Evolutionary conservation across 23 tunicate species (phyloP), one percentile per base, ranked within the genome.

Genomic region (Phallusia fumigata): DNA sequence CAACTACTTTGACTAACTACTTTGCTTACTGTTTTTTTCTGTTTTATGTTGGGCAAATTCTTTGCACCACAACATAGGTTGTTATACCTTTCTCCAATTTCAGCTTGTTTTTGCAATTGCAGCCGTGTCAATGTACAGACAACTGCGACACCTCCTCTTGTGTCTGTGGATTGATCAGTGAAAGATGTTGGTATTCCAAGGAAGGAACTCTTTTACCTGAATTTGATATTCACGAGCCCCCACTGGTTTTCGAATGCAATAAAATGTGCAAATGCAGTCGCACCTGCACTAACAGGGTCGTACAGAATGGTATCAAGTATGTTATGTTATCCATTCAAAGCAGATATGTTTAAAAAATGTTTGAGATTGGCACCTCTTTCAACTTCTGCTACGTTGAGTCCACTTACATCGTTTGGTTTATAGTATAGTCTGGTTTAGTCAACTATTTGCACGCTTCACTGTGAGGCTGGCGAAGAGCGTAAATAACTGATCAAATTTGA

Each of bases 251-350:
- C n/a, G 98, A 94, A 80, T 94, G 98, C 88, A 89, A 86, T 73
- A 69, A 89, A 53, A 86, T 88, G 85, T 94, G 98, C 85, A 77
- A 75, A 75, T 94, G 98, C 75, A 36, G 65, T 34, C 65, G 85
- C 21, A 35, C 74, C 12, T 94, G 98, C 58, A 80, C 73, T 10
- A 94, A 94, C 90, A 82, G 98, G 64, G 94, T 94, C 6, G 98
- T 94, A 12, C 98, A 94, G 86, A 94, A 89, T 32, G 98, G 98
- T 73, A 84, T 88, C 65, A 88, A 84, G 92, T 93, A 53, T 10
- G 10, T 3, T 40, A 40, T 40, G 47, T 40, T 40, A 40, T 3
- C 47, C n/a, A n/a, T n/a, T n/a, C n/a, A n/a, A n/a, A n/a, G n/a
- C n/a, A n/a, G n/a, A n/a, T n/a, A n/a, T n/a, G n/a, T n/a, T n/a